These are phyloP conservation scores for Semotilus atromaculatus DNA, from an alignment of 2,797 vertebrate genomes.

Conservation along the genomic window DNA sequence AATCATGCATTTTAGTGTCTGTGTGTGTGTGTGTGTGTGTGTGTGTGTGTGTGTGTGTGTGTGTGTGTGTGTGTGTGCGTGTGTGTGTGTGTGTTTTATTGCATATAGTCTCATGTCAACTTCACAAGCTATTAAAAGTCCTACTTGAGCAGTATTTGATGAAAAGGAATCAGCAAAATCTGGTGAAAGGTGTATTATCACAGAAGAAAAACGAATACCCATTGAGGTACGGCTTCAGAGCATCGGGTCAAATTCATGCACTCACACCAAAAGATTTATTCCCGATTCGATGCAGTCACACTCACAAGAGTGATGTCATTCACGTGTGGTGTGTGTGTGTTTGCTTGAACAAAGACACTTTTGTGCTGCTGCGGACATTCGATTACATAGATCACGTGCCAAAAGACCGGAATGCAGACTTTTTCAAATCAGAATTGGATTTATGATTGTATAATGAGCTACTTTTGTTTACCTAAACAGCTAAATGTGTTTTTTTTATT, in stretches of 20 bases:
- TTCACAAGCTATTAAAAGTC: background rate
- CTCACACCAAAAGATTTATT: slow-evolving; percentile 59
- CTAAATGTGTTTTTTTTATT: too few relatives aligned
- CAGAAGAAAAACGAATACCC: slow-evolving; percentile 58
- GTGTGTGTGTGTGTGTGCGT: too few relatives aligned
- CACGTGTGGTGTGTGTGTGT: slow-evolving; percentile 70
- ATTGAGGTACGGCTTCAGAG: slow-evolving; percentile 54
- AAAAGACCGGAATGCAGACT: slow-evolving; percentile 18
- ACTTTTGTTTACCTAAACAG: slow-evolving; percentile 22
- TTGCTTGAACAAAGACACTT: slow-evolving; percentile 68
- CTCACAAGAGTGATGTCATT: slow-evolving; percentile 72
- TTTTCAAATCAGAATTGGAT: background rate
- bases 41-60: too few relatives aligned
- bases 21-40: too few relatives aligned
- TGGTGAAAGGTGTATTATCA: slow-evolving; percentile 58
- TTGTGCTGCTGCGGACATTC: slow-evolving; percentile 70
- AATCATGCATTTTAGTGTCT: background rate
- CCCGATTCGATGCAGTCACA: slow-evolving; percentile 54
- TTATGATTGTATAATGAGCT: slow-evolving; percentile 12
- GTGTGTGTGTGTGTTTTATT: background rate
- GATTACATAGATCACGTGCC: slow-evolving; percentile 62
- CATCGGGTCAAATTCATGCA: slow-evolving; percentile 44
- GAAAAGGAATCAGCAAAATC: slow-evolving; percentile 8
- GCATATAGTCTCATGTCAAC: background rate
- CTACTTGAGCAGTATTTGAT: background rate